Percentiles rank a stretch among this genome's conserved stretches.
phyloP scores from a whole-genome alignment of 2,113 vertebrate species.

The Bufo gargarizans region DNA sequence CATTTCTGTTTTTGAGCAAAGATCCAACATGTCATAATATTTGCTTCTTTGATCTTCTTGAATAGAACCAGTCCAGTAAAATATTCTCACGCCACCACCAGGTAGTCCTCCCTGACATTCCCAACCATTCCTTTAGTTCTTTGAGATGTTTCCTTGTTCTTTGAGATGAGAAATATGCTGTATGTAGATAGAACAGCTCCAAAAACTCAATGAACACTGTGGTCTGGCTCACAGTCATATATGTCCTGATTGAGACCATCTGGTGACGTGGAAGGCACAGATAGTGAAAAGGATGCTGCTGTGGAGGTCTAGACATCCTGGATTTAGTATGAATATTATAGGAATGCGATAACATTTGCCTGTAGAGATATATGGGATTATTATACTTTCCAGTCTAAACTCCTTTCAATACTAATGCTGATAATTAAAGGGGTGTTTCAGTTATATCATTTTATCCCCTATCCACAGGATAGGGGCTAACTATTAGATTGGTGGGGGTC shows the following conservation, averaged over 20 bases:
- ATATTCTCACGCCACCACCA: conserved; percentile 54
- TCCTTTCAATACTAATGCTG: neutral
- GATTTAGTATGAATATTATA: conserved; percentile 5
- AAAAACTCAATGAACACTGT: conserved; percentile 26
- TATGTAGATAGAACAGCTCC: conserved; percentile 42
- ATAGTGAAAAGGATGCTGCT: conserved; percentile 15
- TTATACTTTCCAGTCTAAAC: neutral
- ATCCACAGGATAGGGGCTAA: too few species aligned
- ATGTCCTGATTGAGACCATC: conserved; percentile 39
- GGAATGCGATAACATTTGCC: neutral
- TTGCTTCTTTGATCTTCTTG: conserved; percentile 41
- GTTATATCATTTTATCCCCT: too few species aligned
- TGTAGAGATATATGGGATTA: neutral
- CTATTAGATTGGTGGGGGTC: too few species aligned
- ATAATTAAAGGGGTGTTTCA: neutral
- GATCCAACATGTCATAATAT: conserved; percentile 23
- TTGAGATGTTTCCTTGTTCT: conserved; percentile 32
- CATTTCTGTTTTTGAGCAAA: conserved; percentile 16
- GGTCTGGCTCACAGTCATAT: conserved; percentile 19
- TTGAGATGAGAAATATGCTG: conserved; percentile 26
- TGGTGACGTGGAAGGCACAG: conserved; percentile 30
- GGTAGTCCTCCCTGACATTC: conserved; percentile 40
- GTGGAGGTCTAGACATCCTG: conserved; percentile 16
- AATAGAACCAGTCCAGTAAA: conserved; percentile 26
- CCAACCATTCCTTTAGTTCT: conserved; percentile 30